Evolutionary conservation across 2,113 vertebrate genomes (phyloP).

Genomic region (Zapus hudsonius): DNA sequence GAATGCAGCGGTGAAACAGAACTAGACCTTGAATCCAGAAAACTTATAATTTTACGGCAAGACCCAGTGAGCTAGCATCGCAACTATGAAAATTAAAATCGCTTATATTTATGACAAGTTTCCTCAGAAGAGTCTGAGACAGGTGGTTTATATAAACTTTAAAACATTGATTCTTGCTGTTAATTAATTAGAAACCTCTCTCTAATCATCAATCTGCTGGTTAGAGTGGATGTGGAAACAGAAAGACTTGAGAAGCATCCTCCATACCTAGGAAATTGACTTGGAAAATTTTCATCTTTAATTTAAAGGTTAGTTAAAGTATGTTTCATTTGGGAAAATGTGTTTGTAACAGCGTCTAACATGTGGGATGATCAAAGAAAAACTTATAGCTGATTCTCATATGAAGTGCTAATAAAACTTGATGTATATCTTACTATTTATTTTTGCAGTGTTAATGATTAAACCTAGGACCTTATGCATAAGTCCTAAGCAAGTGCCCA

Average conservation of each 20-base stretch:
- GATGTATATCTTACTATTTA: background rate
- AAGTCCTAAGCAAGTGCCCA: background rate
- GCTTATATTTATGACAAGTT: background rate
- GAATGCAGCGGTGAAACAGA: background rate
- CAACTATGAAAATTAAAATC: background rate
- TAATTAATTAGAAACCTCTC: background rate
- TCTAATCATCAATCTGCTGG: background rate
- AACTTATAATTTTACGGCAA: background rate
- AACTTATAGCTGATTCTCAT: background rate
- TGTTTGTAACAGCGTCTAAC: background rate
- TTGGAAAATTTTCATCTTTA: background rate
- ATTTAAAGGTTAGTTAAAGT: constrained; percentile 1
- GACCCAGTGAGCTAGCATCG: background rate
- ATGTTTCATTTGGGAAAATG: background rate
- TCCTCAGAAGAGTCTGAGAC: background rate
- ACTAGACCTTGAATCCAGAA: background rate
- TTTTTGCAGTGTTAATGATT: background rate
- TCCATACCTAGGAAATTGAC: background rate
- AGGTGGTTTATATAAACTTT: background rate
- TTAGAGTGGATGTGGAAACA: background rate
- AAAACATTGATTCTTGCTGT: background rate
- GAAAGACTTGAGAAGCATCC: background rate
- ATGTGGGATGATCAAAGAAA: background rate
- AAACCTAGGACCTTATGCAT: background rate
- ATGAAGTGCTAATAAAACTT: background rate